Percentiles rank a stretch among this genome's conserved stretches.
phyloP scores from a whole-genome alignment of 1,140 invertebrate genomes.

The Mya arenaria region DNA sequence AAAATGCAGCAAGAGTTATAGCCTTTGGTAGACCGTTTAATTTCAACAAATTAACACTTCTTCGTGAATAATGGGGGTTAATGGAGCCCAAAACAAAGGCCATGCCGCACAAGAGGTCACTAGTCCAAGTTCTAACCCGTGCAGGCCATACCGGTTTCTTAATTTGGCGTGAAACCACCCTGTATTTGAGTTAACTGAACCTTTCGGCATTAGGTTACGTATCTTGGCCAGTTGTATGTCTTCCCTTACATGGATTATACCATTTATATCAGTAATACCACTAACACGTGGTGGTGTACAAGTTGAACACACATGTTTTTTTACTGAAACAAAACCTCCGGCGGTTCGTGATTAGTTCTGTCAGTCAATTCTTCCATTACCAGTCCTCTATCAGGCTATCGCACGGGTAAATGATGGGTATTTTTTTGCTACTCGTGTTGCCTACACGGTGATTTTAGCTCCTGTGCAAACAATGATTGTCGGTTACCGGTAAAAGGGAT shows the following conservation, averaged over 20 bases:
- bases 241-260: too few species aligned
- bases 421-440: too few species aligned
- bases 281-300: conserved; percentile 23
- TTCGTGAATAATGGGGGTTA: conserved; percentile 19
- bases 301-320: too few species aligned
- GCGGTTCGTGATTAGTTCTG: too few species aligned
- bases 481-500: too few species aligned
- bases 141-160: neutral
- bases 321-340: too few species aligned
- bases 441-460: too few species aligned
- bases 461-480: too few species aligned
- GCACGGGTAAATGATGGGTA: too few species aligned
- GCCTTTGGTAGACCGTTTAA: neutral
- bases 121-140: conserved; percentile 2
- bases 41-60: conserved; percentile 40
- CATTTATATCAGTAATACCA: conserved; percentile 12
- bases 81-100: conserved; percentile 23
- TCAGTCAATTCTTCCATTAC: too few species aligned
- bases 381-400: too few species aligned
- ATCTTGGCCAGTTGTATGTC: too few species aligned
- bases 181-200: conserved; percentile 21
- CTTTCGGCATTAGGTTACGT: conserved; percentile 14
- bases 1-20: conserved; percentile 5
- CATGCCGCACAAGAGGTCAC: neutral
- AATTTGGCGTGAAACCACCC: conserved; percentile 34